Evolutionary conservation across 2,797 vertebrate species (phyloP), one percentile per base, ranked within the genome.

Genomic region (Botia kubotai): DNA sequence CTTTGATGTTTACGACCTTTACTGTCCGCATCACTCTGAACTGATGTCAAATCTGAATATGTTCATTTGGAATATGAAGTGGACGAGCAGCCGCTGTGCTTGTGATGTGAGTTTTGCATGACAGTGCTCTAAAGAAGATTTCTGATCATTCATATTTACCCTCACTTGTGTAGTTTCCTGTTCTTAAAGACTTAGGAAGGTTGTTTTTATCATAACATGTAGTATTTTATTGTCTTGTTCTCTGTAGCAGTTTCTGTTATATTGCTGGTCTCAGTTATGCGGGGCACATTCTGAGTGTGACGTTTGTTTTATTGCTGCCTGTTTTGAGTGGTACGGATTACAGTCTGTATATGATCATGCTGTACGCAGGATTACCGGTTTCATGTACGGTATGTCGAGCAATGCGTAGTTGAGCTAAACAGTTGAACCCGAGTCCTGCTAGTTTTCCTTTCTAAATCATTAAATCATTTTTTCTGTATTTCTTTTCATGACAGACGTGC

Each of bases 211-310:
- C 8, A 6, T 62, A 4, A n/a, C 23, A 46, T 46, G 33, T 29
- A 75, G 60, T n/a, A 55, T 68, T 68, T 77, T 8, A n/a, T 55
- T 39, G 13, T 76, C n/a, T 17, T 55, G 19, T 55, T 66, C 19
- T 57, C 12, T 55, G 36, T 57, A 48, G 16, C 36, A 58, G 11
- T 58, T 69, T 48, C 11, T 69, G 14, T 19, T 58, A 29, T n/a
- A 33, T 33, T 19, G 21, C 1, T 16, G 4, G n/a, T 33, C 43
- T 65, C 12, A 33, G 33, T 33, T 65, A 26, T 12, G 57, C n/a
- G 39, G 48, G 55, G 2, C 26, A 36, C 5, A 5, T 57, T 16
- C 7, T 43, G 33, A 68, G 7, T 39, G 21, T 48, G 23, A 13
- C 14, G 26, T 33, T 48, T 36, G 14, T 58, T 63, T 52, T 79